Evolutionary conservation across 2,888 invertebrate species (phyloP).

Genomic region (Drosophila eohydei): DNA sequence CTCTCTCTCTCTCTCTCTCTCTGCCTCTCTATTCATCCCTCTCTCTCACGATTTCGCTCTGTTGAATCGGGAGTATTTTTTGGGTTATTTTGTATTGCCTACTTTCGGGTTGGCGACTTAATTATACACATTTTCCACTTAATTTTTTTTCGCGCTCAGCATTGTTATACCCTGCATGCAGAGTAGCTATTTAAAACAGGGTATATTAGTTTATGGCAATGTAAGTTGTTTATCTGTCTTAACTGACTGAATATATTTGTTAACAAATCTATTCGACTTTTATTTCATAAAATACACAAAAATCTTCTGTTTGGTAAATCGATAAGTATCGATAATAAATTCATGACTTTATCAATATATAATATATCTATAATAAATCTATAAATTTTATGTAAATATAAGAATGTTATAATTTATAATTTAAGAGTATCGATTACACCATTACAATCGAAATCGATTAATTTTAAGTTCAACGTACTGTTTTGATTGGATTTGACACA

Average conservation of each 20-base stretch:
- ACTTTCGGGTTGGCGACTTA: conserved; percentile 69
- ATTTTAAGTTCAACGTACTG: too few species aligned
- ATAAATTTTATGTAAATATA: too few species aligned
- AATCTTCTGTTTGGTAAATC: neutral
- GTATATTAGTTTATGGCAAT: neutral
- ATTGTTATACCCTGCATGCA: conserved; percentile 1
- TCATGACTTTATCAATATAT: too few species aligned
- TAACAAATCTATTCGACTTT: neutral
- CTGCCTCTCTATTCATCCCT: too few species aligned
- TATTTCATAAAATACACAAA: neutral
- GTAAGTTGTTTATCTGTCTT: neutral
- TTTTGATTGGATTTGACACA: too few species aligned
- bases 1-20: too few species aligned
- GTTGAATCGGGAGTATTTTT: conserved; percentile 26
- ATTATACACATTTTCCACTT: conserved; percentile 72
- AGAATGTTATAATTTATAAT: too few species aligned
- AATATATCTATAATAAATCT: too few species aligned
- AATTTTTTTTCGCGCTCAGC: conserved; percentile 48
- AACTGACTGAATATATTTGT: neutral
- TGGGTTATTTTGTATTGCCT: conserved; percentile 55
- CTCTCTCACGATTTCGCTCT: neutral
- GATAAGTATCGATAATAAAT: neutral
- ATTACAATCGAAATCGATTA: too few species aligned
- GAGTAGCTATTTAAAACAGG: neutral
- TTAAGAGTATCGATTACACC: too few species aligned